Evolutionary conservation across 2,113 vertebrate genomes (phyloP).

Genomic region (Alligator mississippiensis): DNA sequence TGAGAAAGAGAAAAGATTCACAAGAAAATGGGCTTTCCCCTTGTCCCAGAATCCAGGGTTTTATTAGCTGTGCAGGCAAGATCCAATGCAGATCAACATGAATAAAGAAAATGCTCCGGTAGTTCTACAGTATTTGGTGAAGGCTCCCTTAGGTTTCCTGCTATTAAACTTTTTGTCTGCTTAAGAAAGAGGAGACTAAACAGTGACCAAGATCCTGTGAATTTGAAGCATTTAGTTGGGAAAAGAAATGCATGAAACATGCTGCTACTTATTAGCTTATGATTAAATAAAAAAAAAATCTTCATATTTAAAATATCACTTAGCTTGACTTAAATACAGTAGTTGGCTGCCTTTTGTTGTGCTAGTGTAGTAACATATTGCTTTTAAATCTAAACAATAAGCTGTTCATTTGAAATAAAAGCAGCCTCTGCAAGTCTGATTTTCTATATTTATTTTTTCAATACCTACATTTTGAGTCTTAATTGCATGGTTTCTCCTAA

Average conservation of each 20-base stretch:
- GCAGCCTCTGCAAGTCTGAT: not conserved
- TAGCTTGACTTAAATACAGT: not conserved
- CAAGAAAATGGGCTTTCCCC: not conserved
- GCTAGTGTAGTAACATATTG: fast-evolving
- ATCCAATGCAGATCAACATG: not conserved
- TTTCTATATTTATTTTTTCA: not conserved
- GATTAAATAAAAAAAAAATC: not conserved
- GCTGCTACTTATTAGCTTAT: fast-evolving
- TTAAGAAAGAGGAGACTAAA: not conserved
- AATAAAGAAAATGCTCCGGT: not conserved
- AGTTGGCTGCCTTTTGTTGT: not conserved
- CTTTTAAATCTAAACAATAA: not conserved
- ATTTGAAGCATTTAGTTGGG: not conserved
- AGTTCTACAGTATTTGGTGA: not conserved
- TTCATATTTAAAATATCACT: not conserved
- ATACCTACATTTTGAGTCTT: not conserved
- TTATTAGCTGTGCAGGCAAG: not conserved
- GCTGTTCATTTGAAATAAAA: not conserved
- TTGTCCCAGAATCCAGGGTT: not conserved
- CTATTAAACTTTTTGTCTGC: not conserved
- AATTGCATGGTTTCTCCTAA: not conserved
- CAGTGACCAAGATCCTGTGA: fast-evolving
- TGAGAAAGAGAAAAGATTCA: not conserved
- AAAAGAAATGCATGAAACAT: no score
- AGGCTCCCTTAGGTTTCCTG: not conserved